These are phyloP conservation scores for Coregonus suidteri DNA, from an alignment of 2,797 vertebrate species.

Conservation along the genomic window DNA sequence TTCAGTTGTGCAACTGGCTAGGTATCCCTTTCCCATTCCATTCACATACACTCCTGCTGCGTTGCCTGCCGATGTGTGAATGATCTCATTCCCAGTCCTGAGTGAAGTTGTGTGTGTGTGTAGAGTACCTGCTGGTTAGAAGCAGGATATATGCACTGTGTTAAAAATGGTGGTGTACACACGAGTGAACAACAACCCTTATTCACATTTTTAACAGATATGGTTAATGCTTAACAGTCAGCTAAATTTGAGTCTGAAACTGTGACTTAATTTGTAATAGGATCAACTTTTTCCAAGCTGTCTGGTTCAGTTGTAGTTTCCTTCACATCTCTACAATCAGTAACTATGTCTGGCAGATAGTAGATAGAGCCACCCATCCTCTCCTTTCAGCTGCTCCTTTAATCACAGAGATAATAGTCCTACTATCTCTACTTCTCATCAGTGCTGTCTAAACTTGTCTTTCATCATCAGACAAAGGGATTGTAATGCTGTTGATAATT, in stretches of 20 bases:
- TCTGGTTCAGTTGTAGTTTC: too few species aligned
- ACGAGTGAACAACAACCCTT: neutral
- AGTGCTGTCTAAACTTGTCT: constrained; percentile 3
- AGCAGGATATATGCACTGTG: neutral
- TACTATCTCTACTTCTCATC: neutral
- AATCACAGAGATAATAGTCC: constrained; percentile 17
- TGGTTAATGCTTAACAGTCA: too few species aligned
- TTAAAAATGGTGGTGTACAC: too few species aligned
- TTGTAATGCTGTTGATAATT: constrained; percentile 39
- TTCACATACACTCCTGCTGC: constrained; percentile 20
- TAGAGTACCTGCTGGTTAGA: constrained; percentile 23
- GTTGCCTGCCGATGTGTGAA: constrained; percentile 43
- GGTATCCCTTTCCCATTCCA: too few species aligned
- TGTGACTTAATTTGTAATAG: too few species aligned
- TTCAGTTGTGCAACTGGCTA: too few species aligned
- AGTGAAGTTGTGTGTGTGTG: neutral
- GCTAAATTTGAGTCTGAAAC: too few species aligned
- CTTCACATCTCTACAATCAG: too few species aligned
- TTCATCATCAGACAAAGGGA: constrained; percentile 39
- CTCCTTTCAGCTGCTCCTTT: constrained; percentile 51
- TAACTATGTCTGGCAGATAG: constrained; percentile 9
- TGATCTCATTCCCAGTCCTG: constrained; percentile 28
- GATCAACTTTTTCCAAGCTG: too few species aligned
- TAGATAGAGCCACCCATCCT: constrained; percentile 37
- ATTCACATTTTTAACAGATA: neutral